Percentiles rank a stretch among this genome's conserved stretches.
phyloP scores from a whole-genome alignment of 2,113 vertebrate genomes.

The Macquaria ambigua region DNA sequence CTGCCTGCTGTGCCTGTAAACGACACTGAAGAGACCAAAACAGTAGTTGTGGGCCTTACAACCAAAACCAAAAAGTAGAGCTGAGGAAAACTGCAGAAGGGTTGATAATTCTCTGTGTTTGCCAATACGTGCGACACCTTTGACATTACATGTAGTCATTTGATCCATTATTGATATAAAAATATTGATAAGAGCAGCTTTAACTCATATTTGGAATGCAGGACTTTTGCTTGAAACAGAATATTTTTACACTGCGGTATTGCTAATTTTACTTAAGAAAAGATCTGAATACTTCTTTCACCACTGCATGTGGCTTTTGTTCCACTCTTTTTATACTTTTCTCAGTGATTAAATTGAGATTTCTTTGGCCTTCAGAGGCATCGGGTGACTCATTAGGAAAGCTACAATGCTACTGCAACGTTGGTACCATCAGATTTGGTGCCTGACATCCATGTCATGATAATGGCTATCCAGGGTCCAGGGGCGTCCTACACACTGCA shows the following conservation, averaged over 20 bases:
- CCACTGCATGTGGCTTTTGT: neutral
- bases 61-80: too few species aligned
- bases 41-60: too few species aligned
- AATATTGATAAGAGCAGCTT: neutral
- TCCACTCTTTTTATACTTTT: neutral
- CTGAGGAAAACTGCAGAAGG: too few species aligned
- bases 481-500: neutral
- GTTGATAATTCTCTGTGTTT: too few species aligned
- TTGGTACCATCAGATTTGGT: conserved; percentile 4
- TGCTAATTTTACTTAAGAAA: neutral
- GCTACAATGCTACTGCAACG: neutral
- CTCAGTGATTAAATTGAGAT: neutral
- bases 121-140: neutral
- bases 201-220: neutral
- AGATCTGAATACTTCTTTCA: neutral
- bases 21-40: neutral
- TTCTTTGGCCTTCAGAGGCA: conserved; percentile 10
- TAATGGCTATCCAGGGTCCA: conserved; percentile 5
- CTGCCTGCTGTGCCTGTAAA: neutral
- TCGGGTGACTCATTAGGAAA: conserved; percentile 31
- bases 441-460: conserved; percentile 18
- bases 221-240: neutral
- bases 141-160: neutral
- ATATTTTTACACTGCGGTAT: neutral
- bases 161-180: neutral